Percentiles rank a stretch among this genome's conserved stretches.
Conservation (phyloP, 1,140 invertebrate species). For the Calephelis nemesis region DNA sequence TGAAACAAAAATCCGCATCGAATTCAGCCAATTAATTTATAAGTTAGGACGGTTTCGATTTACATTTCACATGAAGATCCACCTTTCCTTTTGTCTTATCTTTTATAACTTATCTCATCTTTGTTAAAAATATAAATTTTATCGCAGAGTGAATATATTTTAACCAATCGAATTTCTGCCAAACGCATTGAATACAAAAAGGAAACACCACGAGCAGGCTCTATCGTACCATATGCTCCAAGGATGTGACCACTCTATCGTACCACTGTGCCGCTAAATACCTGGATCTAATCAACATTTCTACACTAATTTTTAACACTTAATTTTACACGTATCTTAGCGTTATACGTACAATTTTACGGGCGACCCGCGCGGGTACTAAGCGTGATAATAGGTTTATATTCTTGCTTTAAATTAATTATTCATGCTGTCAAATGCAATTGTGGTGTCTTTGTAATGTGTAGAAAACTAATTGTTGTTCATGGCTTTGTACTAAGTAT, state of each 20-base stretch:
- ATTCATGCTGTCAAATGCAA: constrained; percentile 13
- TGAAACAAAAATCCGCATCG: too few species aligned
- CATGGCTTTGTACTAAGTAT: too few species aligned
- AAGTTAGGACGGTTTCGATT: too few species aligned
- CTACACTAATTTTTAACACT: constrained; percentile 78
- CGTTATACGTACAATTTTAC: constrained; percentile 68
- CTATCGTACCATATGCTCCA: not conserved
- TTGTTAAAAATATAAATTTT: too few species aligned
- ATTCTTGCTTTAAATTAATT: constrained; percentile 20
- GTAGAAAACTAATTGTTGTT: not conserved
- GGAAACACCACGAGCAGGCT: not conserved
- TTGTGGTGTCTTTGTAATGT: not conserved
- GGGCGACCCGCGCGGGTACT: constrained; percentile 38
- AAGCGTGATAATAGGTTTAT: constrained; percentile 22
- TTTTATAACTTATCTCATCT: too few species aligned
- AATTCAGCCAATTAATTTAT: too few species aligned
- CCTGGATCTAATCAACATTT: constrained; percentile 76
- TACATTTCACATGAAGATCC: too few species aligned
- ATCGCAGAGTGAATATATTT: too few species aligned
- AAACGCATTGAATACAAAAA: not conserved
- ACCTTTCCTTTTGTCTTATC: too few species aligned
- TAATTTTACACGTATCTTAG: constrained; percentile 77
- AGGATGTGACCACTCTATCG: constrained; percentile 72
- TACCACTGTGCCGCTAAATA: constrained; percentile 59
- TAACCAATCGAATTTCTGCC: too few species aligned